Conservation (phyloP, 2,113 vertebrate species). For the Pungitius pungitius region DNA sequence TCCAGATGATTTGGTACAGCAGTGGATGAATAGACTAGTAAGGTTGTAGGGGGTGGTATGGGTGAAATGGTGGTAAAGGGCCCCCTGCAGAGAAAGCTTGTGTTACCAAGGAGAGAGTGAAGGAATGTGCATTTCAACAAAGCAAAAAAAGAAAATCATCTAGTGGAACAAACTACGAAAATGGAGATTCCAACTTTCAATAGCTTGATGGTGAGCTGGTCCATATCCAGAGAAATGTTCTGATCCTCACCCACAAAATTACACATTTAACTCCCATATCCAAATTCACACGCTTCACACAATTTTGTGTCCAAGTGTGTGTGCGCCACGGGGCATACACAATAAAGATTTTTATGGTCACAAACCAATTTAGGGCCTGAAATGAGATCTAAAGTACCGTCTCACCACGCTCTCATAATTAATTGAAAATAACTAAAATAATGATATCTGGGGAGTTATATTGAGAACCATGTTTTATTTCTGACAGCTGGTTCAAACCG, state of each 20-base stretch:
- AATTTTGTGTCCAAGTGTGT: conserved; percentile 13
- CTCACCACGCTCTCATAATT: conserved; percentile 74
- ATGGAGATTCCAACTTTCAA: conserved; percentile 41
- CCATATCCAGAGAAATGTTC: conserved; percentile 65
- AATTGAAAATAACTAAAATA: conserved; percentile 80
- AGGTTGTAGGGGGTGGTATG: conserved; percentile 39
- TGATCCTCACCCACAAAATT: conserved; percentile 63
- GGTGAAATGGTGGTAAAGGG: conserved; percentile 47
- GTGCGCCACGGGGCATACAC: conserved; percentile 56
- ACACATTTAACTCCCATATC: conserved; percentile 69
- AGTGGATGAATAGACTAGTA: conserved; percentile 59
- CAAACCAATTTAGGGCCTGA: conserved; percentile 78
- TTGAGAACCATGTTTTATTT: conserved; percentile 73
- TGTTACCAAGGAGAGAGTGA: conserved; percentile 71
- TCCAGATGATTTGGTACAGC: conserved; percentile 66
- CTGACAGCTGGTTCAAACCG: conserved; percentile 67
- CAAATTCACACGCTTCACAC: conserved; percentile 54
- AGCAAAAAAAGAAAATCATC: conserved; percentile 49
- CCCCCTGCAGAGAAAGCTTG: conserved; percentile 66
- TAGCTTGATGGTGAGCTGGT: conserved; percentile 56
- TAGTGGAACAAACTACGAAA: conserved; percentile 51
- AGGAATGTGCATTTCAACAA: conserved; percentile 68
- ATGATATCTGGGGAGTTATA: conserved; percentile 74
- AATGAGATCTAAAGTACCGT: conserved; percentile 77
- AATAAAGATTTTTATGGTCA: conserved; percentile 74